Evolutionary conservation across 2,797 vertebrate genomes (phyloP), one percentile per base, ranked within the genome.

Genomic region (Botia kubotai): DNA sequence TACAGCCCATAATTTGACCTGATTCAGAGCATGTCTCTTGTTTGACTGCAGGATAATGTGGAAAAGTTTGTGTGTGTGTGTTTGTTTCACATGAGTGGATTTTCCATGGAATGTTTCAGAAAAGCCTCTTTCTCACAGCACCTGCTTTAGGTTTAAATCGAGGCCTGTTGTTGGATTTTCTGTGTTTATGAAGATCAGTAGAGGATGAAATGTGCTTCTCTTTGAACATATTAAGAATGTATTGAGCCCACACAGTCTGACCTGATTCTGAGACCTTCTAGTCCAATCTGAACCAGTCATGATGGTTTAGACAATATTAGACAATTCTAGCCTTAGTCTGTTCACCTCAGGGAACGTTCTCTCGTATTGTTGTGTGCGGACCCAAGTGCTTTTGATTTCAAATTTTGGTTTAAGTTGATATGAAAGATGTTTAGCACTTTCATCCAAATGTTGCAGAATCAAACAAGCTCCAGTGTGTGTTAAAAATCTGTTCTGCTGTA

Each of bases 51-150:
- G 33, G 63, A 14, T 66, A 17, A 66, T 66, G 17, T 36, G 63
- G 60, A 66, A 65, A 66, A 66, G 8, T n/a, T 10, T 36, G n/a
- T 23, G 52, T 57, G 17, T 29, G 21, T 43, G 53, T 26, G 26
- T 72, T 12, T 46, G 48, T 69, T 48, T 29, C 26, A 43, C 68
- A 36, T 52, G 12, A 17, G 29, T 11, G 63, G 48, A 50, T 63
- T 62, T 65, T 62, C 12, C 26, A 13, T 53, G 60, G 77, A 66
- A 65, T 79, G 29, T 43, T 72, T 63, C 36, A 13, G n/a, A 8
- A 65, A 60, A 72, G 69, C 58, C 69, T 39, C n/a, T 72, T 72
- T 78, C 53, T 19, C 53, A 58, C 52, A 11, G 19, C 65, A 78
- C 76, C 68, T 72, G 58, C 14, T 65, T 71, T 43, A 17, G 65